phyloP scores from a whole-genome alignment of 2,888 invertebrate species.

The Aphrophora alni region DNA sequence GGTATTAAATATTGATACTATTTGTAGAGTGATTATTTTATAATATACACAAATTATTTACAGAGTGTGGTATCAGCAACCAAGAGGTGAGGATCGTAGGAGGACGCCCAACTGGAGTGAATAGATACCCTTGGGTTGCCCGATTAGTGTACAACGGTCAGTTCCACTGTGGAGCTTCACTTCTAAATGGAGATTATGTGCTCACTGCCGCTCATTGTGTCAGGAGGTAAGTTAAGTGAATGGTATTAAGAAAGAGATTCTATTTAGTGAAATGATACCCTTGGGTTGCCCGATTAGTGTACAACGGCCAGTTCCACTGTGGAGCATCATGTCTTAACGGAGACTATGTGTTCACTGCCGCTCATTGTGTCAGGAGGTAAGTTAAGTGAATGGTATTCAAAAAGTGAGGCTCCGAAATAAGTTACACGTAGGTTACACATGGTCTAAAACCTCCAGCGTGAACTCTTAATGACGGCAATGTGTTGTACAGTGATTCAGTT shows the following conservation, averaged over 20 bases:
- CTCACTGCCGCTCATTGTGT: slow-evolving; percentile 89
- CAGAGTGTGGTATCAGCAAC: slow-evolving; percentile 83
- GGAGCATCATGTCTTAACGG: slow-evolving; percentile 83
- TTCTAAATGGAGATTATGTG: slow-evolving; percentile 83
- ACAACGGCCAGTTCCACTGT: slow-evolving; percentile 89
- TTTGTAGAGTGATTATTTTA: no score
- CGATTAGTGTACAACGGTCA: slow-evolving; percentile 85
- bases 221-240: slow-evolving; percentile 68
- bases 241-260: no score
- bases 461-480: no score
- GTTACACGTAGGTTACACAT: no score
- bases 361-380: slow-evolving; percentile 83
- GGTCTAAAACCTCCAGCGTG: no score
- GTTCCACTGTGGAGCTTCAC: slow-evolving; percentile 87
- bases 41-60: no score
- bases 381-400: no score
- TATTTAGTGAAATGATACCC: slow-evolving; percentile 75
- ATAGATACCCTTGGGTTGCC: slow-evolving; percentile 88
- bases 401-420: no score
- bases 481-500: no score
- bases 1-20: no score
- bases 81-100: slow-evolving; percentile 89
- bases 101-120: slow-evolving; percentile 79
- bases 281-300: slow-evolving; percentile 85
- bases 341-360: slow-evolving; percentile 86